phyloP scores from a whole-genome alignment of 2,797 vertebrate species.

The Schizopygopsis malacanthus region DNA sequence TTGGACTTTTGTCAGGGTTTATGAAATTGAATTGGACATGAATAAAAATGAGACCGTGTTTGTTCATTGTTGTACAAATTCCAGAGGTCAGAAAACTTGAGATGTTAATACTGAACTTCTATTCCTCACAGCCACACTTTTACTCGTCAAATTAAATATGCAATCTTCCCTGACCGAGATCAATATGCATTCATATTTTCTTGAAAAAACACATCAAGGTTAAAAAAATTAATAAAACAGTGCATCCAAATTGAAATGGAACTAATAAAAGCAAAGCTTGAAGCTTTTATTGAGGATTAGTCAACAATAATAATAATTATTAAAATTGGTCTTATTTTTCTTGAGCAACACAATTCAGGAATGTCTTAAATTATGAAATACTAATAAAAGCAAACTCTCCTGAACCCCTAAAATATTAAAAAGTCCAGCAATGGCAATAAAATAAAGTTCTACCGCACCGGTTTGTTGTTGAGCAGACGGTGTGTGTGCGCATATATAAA shows the following conservation, averaged over 20 bases:
- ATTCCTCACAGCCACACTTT: not conserved
- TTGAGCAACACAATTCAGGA: constrained; percentile 59
- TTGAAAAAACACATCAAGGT: not conserved
- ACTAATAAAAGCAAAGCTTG: not conserved
- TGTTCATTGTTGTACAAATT: not conserved
- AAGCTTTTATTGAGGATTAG: not conserved
- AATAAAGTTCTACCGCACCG: not conserved
- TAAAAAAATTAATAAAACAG: not conserved
- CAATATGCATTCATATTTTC: not conserved
- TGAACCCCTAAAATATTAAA: constrained; percentile 62
- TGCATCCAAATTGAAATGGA: not conserved
- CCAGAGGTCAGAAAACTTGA: not conserved
- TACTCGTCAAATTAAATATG: not conserved
- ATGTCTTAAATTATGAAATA: constrained; percentile 50
- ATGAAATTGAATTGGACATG: not conserved
- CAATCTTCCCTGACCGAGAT: not conserved
- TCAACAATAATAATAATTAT: constrained; percentile 6
- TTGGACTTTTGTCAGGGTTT: not conserved
- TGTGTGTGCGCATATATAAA: not conserved
- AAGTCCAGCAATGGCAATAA: constrained; percentile 48
- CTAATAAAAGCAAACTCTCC: constrained; percentile 63
- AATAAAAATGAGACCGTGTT: not conserved
- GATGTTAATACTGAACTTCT: not conserved
- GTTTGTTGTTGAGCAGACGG: not conserved
- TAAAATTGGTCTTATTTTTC: constrained; percentile 30